Evolutionary conservation across 2,888 invertebrate species (phyloP), one percentile per base, ranked within the genome.

Genomic region (Eulithis prunata): DNA sequence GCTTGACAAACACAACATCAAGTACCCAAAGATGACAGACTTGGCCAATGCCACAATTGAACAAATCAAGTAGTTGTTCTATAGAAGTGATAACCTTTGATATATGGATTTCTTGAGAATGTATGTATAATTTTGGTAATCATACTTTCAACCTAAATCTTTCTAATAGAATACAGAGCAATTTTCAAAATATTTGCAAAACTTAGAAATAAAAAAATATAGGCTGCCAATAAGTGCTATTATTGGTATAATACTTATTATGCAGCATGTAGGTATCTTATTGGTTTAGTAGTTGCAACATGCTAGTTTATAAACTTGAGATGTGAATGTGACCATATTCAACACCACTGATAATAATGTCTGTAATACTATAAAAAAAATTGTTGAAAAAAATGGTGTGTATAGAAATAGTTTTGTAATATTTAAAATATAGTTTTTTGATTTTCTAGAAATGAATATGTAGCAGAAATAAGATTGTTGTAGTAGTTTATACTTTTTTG

Each of bases 11-110:
- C 98, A 98, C 83, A 98, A 98, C 88, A 95, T 98, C n/a, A 97
- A 96, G 86, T 99, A 98, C 84, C 98, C 98, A 4, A 98, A 97
- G 91, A 98, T 99, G 98, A 97, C 97, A 45, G 98, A 99, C 87
- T 93, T 99, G 69, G 97, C 97, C 45, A 95, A 95, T 74, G 97
- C 97, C 10, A 95, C 96, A 4, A 96, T 98, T 81, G 97, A 97
- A 77, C 95, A 94, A 77, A 94, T 95, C 69, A 96, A 96, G 89
- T 96, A 94, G 4, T 4, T 59, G 41, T 28, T 45, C 6, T 13
- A 14, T 10, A 57, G 38, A 12, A 38, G 41, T 63, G 56, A 57
- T 55, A 21, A 53, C n/a, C 32, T 43, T 32, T 7, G 11, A 41
- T 43, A 21, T n/a, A n/a, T 55, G 28, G 38, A 49, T 45, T 55